Base-by-base conservation (phyloP, 1,140 invertebrate species). In the Megalopta genalis region DNA sequence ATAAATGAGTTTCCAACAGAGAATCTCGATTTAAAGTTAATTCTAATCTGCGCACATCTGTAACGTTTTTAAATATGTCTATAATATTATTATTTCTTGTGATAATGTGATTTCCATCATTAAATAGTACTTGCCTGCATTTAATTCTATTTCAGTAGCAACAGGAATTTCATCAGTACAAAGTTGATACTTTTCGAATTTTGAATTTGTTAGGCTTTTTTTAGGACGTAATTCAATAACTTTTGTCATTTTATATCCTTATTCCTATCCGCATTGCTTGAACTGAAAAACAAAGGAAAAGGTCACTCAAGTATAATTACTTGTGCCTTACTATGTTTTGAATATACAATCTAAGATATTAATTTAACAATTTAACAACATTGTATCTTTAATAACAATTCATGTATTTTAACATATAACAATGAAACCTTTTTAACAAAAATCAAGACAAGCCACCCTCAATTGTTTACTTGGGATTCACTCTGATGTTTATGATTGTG, bases 151-250 rank as follows among this genome's bases (percentile, higher is more conserved):
- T 80, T 90, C 88, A 25, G 75, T 67, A 69, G 74, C 86, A 71
- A 90, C 76, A 23, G 83, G 63, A 64, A 88, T 64, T 27, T 74
- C 54, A 23, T 90, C 85, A 6, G 86, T 79, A 12, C 77, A 89
- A 87, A 91, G 92, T 79, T 91, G 90, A 88, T 93, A 93, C 65
- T 92, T 92, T 80, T 92, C 90, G 76, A 93, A 93, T 39, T 89
- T 84, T 8, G 74, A 27, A 73, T 93, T 91, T 25, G 88, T 75
- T 37, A 92, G 80, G 63, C 49, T 46, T 84, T 77, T 90, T 25
- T 89, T 66, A 8, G 92, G 91, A 39, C 89, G 75, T 63, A 93
- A 84, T 76, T 93, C 91, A 59, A 93, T 83, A 71, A 92, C 82
- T 87, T 90, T 89, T 23, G 88, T 85, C 91, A 93, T 93, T 75